Conservation (phyloP, 2,797 vertebrate genomes). For the Enoplosus armatus region DNA sequence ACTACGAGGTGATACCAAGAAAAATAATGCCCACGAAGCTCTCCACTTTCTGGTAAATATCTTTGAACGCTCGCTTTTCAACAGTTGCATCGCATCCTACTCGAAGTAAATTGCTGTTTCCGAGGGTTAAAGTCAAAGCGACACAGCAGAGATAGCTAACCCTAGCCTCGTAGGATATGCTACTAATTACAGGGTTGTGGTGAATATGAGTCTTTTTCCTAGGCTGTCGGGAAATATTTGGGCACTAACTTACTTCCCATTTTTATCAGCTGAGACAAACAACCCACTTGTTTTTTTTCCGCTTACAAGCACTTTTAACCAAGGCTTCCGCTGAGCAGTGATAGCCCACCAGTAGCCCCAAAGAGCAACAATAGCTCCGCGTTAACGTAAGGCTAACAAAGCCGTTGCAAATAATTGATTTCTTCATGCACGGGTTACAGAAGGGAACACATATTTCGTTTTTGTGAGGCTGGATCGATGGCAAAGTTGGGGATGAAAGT, state of each 20-base stretch:
- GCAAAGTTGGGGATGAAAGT: conserved; percentile 45
- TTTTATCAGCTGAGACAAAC: conserved; percentile 28
- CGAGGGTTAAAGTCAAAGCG: conserved; percentile 70
- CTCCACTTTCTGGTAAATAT: conserved; percentile 67
- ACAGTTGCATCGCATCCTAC: conserved; percentile 66
- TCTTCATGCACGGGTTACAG: conserved; percentile 19
- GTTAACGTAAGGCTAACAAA: conserved; percentile 78
- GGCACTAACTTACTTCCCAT: conserved; percentile 26
- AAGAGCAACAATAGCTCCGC: conserved; percentile 75
- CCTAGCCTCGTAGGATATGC: conserved; percentile 78
- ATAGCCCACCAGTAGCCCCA: conserved; percentile 55
- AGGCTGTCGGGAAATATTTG: conserved; percentile 37
- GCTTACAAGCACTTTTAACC: conserved; percentile 60
- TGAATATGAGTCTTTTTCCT: conserved; percentile 45
- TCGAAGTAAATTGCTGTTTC: conserved; percentile 58
- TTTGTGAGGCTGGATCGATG: background rate
- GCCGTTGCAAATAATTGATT: conserved; percentile 67
- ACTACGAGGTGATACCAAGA: conserved; percentile 60
- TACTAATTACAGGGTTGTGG: conserved; percentile 80
- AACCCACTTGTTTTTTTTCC: conserved; percentile 16
- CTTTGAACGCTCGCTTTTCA: conserved; percentile 44
- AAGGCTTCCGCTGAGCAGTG: conserved; percentile 43
- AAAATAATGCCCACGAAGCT: conserved; percentile 41
- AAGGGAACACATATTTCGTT: background rate
- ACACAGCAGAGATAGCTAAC: conserved; percentile 72